Evolutionary conservation across 2,797 vertebrate genomes (phyloP).

Genomic region (Crocodylus rhombifer): DNA sequence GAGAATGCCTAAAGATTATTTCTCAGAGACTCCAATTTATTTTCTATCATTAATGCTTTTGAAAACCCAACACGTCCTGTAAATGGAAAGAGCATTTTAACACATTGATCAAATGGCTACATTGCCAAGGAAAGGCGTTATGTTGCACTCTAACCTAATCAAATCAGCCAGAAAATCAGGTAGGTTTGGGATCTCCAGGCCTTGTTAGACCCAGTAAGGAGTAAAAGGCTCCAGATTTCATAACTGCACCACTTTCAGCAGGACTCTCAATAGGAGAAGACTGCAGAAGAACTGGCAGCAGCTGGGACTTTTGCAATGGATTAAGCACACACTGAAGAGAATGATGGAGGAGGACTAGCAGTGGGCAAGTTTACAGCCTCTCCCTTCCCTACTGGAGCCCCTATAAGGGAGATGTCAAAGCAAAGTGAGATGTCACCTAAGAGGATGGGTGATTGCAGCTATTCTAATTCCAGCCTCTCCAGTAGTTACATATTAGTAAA

Average conservation of each 20-base stretch:
- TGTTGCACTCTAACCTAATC: background rate
- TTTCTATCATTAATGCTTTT: slow-evolving; percentile 82
- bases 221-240: background rate
- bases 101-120: accelerated
- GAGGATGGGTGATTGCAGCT: background rate
- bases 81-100: slow-evolving; percentile 58
- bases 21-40: slow-evolving; percentile 79
- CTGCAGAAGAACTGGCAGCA: background rate
- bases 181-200: background rate
- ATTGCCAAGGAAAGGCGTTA: background rate
- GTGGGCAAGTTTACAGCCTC: background rate
- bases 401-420: background rate
- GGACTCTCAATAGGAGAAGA: background rate
- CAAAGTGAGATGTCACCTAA: accelerated
- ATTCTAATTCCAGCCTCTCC: background rate
- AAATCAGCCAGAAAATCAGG: background rate
- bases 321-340: no score
- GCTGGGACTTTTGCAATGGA: background rate
- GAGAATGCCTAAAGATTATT: slow-evolving; percentile 77
- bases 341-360: background rate
- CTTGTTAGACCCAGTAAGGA: accelerated
- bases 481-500: background rate
- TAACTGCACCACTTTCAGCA: background rate
- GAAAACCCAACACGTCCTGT: slow-evolving; percentile 70
- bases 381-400: background rate